phyloP scores from a whole-genome alignment of 2,113 vertebrate species.

The Condylura cristata region DNA sequence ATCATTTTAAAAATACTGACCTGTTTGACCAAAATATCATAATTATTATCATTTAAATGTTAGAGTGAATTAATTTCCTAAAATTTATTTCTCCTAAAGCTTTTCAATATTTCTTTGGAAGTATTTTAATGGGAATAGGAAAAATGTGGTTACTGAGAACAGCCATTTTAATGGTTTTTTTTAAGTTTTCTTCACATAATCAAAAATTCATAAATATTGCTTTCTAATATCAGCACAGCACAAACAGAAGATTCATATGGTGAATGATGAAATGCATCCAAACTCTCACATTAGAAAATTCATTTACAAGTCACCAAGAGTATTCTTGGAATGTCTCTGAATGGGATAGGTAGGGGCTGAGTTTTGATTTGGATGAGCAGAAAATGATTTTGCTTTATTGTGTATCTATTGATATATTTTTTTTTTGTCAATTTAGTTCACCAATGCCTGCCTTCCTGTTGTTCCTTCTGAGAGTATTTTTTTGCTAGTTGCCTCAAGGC shows the following conservation, averaged over 20 bases:
- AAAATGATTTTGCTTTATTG: background rate
- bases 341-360: background rate
- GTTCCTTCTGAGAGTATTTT: background rate
- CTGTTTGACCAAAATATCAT: background rate
- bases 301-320: background rate
- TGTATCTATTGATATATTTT: fast-evolving
- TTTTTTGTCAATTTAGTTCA: background rate
- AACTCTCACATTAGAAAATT: background rate
- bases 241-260: background rate
- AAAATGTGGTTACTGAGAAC: background rate
- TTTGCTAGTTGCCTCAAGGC: background rate
- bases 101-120: background rate
- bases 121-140: background rate
- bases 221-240: background rate
- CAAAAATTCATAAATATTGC: background rate
- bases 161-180: background rate
- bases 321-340: background rate
- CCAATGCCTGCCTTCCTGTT: background rate
- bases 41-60: conserved; percentile 6
- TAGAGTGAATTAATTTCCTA: background rate
- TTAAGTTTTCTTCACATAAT: background rate
- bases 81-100: background rate
- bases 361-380: background rate
- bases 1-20: conserved; percentile 10
- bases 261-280: background rate